Evolutionary conservation across 2,888 invertebrate species (phyloP), one percentile per base, ranked within the genome.

Genomic region (Stenotaenia linearis): DNA sequence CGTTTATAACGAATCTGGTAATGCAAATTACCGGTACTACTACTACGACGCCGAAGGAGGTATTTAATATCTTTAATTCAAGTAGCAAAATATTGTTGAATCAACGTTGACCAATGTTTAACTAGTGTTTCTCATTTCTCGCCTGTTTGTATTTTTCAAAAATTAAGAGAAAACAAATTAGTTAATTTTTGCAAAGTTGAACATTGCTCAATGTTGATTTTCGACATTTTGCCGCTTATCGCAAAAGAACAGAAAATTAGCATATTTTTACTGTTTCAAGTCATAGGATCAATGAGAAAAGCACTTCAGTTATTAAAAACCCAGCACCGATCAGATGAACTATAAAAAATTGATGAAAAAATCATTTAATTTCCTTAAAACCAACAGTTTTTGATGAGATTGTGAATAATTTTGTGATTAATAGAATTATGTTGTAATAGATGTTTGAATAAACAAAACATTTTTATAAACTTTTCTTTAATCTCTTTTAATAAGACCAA

Each of bases 1-100:
- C 15, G 88, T 90, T 23, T 88, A 86, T 82, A 91, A 91, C 85
- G 89, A 89, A 83, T 88, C 88, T 12, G 90, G 90, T 4, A 89
- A 89, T 84, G 86, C 85, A 18, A 88, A 90, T 79, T 89, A 90
- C 84, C 90, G 90, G 81, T 90, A 89, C 83, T 88, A 86, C 83
- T 89, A 88, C 82, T 90, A 84, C 69, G 82, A 83, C 79, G 83
- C 84, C 1, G 81, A 81, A 28, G 81, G 81, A 79, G 77, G 79
- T 80, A 61, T 28, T 40, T 75, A 30, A 12, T 75, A 37, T 23
- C 25, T 75, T n/a, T n/a, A n/a, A n/a, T n/a, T n/a, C n/a, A n/a
- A n/a, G n/a, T n/a, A n/a, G n/a, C n/a, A n/a, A n/a, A n/a, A n/a
- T n/a, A n/a, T n/a, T n/a, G n/a, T n/a, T n/a, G n/a, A n/a, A n/a